These are phyloP conservation scores for Poecilia gillii DNA, from an alignment of 2,797 vertebrate genomes.

Conservation along the genomic window DNA sequence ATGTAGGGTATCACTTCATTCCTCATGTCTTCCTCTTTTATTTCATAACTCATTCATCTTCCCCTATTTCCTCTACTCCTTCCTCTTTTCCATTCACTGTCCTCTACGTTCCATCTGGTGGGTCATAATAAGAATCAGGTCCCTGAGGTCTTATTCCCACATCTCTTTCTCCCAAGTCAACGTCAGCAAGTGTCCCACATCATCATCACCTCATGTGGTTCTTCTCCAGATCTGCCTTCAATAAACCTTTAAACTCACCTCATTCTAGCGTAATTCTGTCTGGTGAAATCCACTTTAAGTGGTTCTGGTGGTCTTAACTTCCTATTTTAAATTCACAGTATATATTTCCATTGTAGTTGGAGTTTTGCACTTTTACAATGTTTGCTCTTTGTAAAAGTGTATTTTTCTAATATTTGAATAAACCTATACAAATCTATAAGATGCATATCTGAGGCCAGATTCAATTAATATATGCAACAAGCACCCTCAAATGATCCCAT, in stretches of 20 bases:
- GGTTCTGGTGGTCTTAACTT: not conserved
- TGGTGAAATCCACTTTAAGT: not conserved
- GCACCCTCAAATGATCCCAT: conserved; percentile 8
- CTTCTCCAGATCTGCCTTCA: not conserved
- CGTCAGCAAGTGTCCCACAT: not conserved
- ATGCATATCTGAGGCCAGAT: not conserved
- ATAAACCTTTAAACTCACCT: not conserved
- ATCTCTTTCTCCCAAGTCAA: too few relatives aligned
- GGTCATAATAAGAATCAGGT: too few relatives aligned
- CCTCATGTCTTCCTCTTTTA: too few relatives aligned
- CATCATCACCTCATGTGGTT: not conserved
- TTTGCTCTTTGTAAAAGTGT: not conserved
- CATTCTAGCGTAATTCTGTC: not conserved
- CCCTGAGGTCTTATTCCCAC: too few relatives aligned
- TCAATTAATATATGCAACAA: not conserved
- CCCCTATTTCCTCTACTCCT: too few relatives aligned
- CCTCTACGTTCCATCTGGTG: too few relatives aligned
- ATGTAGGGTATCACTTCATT: too few relatives aligned
- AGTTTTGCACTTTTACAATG: too few relatives aligned
- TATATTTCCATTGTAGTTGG: not conserved
- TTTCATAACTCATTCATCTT: too few relatives aligned
- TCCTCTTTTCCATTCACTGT: too few relatives aligned
- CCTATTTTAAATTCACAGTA: not conserved
- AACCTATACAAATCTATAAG: not conserved
- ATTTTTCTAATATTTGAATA: not conserved